Conservation (phyloP, 2,797 vertebrate genomes). For the Emys orbicularis region DNA sequence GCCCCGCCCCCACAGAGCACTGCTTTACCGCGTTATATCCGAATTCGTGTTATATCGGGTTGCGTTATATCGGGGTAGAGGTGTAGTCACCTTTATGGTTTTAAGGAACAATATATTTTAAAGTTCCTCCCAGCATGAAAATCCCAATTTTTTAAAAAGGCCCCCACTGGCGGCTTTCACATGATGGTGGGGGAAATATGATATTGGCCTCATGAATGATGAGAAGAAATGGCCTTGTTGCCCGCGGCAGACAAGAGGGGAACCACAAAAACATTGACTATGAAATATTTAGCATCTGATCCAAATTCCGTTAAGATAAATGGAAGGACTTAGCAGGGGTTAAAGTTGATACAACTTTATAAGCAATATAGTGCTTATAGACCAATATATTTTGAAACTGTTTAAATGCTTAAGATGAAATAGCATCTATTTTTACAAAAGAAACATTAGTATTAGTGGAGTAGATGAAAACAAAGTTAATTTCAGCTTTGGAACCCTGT, state of each 20-base stretch:
- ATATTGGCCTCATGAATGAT: background rate
- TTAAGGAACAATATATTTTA: background rate
- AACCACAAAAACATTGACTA: background rate
- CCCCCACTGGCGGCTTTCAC: background rate
- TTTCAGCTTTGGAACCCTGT: background rate
- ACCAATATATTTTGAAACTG: background rate
- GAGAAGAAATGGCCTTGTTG: background rate
- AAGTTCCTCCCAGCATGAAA: background rate
- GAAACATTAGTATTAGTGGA: background rate
- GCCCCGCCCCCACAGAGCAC: too few species aligned
- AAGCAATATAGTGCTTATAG: background rate
- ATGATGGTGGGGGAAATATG: fast-evolving
- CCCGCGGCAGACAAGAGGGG: background rate
- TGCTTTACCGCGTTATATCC: too few species aligned
- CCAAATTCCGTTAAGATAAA: background rate
- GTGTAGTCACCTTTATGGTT: background rate
- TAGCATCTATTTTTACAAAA: background rate
- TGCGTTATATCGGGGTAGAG: too few species aligned
- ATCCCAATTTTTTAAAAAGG: background rate
- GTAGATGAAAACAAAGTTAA: too few species aligned
- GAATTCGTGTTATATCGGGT: too few species aligned
- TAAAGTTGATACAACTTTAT: background rate
- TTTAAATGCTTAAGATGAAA: background rate
- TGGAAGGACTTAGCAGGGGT: too few species aligned
- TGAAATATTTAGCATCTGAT: background rate